A percentile compares a stretch with the other conserved stretches of the same genome.
These are phyloP conservation scores for Limnephilus rhombicus DNA, from an alignment of 2,888 invertebrate genomes.

Conservation along the genomic window DNA sequence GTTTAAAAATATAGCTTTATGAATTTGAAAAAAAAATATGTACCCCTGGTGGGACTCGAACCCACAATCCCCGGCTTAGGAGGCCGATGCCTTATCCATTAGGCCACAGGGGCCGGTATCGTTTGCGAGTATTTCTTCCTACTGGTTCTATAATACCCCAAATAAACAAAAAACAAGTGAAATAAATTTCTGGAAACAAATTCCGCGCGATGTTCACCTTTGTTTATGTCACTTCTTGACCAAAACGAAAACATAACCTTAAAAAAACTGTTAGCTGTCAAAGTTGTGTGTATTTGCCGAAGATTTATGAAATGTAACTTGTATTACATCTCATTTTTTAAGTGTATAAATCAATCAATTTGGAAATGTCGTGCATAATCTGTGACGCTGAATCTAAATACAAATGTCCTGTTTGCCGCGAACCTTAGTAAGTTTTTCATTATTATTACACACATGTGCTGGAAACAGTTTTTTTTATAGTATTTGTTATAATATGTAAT, in stretches of 20 bases:
- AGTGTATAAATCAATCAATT: background rate
- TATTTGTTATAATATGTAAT: background rate
- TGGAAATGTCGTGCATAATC: constrained; percentile 51
- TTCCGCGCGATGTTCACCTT: background rate
- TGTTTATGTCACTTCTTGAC: background rate
- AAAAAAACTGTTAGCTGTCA: background rate
- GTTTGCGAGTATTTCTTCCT: background rate
- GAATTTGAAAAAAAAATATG: constrained; percentile 52
- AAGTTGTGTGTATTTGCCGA: background rate
- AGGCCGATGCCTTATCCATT: constrained; percentile 89
- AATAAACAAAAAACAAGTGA: background rate
- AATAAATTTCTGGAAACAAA: background rate
- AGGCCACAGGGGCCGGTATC: constrained; percentile 82
- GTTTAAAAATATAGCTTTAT: background rate
- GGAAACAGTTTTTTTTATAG: background rate
- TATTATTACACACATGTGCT: background rate
- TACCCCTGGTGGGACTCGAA: constrained; percentile 88
- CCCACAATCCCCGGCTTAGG: constrained; percentile 88
- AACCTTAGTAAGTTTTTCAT: constrained; percentile 76
- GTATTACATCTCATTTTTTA: background rate
- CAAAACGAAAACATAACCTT: background rate
- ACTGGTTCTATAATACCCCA: background rate
- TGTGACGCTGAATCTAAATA: constrained; percentile 71
- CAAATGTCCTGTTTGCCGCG: constrained; percentile 78
- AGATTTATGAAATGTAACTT: background rate